phyloP scores from a whole-genome alignment of 2,888 invertebrate species.

The Sarcophaga subvicina region DNA sequence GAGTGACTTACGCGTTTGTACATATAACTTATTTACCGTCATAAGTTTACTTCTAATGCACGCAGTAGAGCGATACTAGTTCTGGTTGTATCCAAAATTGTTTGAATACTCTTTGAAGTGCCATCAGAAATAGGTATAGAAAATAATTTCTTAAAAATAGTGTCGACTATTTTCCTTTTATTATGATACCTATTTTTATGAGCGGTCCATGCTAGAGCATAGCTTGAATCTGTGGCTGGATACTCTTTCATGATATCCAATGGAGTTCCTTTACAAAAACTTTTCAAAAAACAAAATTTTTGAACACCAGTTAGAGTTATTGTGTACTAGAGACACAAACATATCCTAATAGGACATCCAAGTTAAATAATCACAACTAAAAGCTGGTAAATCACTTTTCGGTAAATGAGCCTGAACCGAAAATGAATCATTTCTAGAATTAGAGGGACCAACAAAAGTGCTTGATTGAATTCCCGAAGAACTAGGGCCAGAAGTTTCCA shows the following conservation, averaged over 20 bases:
- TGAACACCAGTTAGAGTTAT: constrained; percentile 23
- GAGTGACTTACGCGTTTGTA: constrained; percentile 6
- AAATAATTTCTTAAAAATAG: constrained; percentile 34
- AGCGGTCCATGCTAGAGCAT: constrained; percentile 25
- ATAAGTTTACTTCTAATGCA: constrained; percentile 9
- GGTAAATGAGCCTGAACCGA: no score
- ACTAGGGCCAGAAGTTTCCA: not conserved
- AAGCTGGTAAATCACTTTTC: constrained; percentile 20
- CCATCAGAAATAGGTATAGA: constrained; percentile 28
- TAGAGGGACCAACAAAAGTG: constrained; percentile 2
- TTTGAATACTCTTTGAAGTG: not conserved
- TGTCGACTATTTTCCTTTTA: constrained; percentile 28
- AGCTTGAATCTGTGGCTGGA: constrained; percentile 17
- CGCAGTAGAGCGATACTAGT: constrained; percentile 26
- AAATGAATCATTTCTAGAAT: no score
- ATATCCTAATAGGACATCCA: constrained; percentile 51
- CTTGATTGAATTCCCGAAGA: constrained; percentile 2
- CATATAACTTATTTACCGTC: constrained; percentile 20
- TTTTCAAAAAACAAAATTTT: constrained; percentile 44
- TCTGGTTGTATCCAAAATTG: constrained; percentile 16
- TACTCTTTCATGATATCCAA: constrained; percentile 27
- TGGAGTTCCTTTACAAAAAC: not conserved
- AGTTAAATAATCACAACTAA: constrained; percentile 34
- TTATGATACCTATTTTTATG: constrained; percentile 21
- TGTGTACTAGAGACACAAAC: constrained; percentile 45